These are phyloP conservation scores for Enteromius unitaeniatus DNA, from an alignment of 2,797 vertebrate species.

Conservation along the genomic window DNA sequence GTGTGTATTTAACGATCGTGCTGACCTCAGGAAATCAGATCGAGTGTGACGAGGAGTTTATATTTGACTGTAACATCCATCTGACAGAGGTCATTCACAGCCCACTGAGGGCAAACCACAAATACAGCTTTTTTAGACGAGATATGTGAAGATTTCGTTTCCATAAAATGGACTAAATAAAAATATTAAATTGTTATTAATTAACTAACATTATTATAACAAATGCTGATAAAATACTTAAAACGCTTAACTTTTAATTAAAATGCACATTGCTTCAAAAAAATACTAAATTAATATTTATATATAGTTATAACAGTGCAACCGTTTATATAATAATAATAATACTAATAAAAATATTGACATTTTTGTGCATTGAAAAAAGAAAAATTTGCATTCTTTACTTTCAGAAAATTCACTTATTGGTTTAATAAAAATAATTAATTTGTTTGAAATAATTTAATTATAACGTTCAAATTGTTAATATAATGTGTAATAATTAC, in stretches of 20 bases:
- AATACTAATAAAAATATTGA: no score
- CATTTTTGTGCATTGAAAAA: background rate
- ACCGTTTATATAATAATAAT: background rate
- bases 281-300: background rate
- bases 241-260: background rate
- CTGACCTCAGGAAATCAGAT: constrained; percentile 32
- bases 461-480: no score
- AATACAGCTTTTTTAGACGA: background rate
- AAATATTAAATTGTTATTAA: background rate
- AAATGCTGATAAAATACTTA: background rate
- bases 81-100: constrained; percentile 9
- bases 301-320: background rate
- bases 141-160: background rate
- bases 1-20: constrained; percentile 11
- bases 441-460: no score
- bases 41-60: background rate
- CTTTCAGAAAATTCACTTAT: no score
- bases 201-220: background rate
- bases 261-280: background rate
- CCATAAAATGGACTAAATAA: background rate
- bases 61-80: constrained; percentile 4
- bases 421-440: no score
- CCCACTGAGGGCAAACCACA: background rate
- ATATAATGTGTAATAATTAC: no score
- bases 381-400: no score